Base-by-base conservation (phyloP, 2,888 invertebrate genomes). In the Junonia oenone region DNA sequence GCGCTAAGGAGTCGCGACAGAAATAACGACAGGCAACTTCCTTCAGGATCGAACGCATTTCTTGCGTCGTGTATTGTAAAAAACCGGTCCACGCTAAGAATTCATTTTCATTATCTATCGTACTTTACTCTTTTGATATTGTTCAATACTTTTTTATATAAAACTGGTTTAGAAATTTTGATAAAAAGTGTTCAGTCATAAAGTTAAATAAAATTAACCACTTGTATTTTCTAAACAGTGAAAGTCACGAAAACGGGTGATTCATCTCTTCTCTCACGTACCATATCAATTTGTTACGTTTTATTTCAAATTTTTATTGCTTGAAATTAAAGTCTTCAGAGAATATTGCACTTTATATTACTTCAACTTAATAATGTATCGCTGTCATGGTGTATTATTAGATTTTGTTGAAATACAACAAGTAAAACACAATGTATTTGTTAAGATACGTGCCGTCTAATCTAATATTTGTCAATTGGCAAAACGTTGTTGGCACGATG, bases 1-100 rank as follows among this genome's bases (percentile, higher is more conserved):
- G 67, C 68, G 68, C 69, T 67, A 74, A 76, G 75, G 71, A 76
- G 75, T 65, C 63, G 72, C 62, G 77, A 79, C 78, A 71, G 72
- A 83, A 81, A 83, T 83, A 83, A 73, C 73, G 54, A 40, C 13
- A 27, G 45, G 37, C 47, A 57, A 67, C 70, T 73, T 75, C 75
- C 74, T 71, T 56, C 66, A 70, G 73, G 70, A 73, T 62, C 63
- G 65, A 6, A 14, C 43, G 26, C 51, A 26, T 45, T 33, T 26
- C 27, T 27, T 9, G 46, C 46, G 26, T 13, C 47, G 9, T 19
- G 8, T 29, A 47, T 29, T 19, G 9, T 40, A 40, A 29, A 52
- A 46, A 40, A n/a, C 13, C 43, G 13, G 13, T 43, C 38, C 31
- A 13, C 9, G 26, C 5, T 50, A n/a, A 13, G 14, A 26, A 19